A percentile compares a stretch with the other conserved stretches of the same genome.
Conservation (phyloP, 2,888 invertebrate genomes). For the Caenorhabditis uteleia region DNA sequence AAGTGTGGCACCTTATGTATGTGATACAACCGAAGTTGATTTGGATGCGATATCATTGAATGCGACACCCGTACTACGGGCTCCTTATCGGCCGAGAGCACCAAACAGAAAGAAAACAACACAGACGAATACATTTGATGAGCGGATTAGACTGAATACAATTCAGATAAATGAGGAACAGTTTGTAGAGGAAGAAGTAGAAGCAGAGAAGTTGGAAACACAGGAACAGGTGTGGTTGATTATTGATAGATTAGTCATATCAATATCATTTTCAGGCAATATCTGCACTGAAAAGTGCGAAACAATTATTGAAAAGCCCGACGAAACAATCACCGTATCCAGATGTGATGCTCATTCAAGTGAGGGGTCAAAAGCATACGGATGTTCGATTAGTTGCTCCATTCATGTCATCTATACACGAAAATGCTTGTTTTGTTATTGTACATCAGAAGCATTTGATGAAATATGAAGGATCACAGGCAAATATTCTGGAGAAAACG, state of each 20-base stretch:
- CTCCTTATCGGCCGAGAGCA: conserved; percentile 29
- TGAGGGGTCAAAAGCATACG: conserved; percentile 47
- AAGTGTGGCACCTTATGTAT: not conserved
- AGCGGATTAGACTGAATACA: conserved; percentile 13
- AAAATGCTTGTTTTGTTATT: conserved; percentile 51
- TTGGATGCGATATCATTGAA: conserved; percentile 25
- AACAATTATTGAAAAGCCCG: conserved; percentile 32
- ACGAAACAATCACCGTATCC: conserved; percentile 53
- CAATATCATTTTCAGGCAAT: too few species aligned
- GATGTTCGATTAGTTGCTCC: conserved; percentile 59
- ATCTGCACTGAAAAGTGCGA: conserved; percentile 22
- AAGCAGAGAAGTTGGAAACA: conserved; percentile 27
- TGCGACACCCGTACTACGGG: conserved; percentile 19
- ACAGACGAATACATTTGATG: conserved; percentile 5
- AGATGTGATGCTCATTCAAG: conserved; percentile 56
- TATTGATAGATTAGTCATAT: too few species aligned
- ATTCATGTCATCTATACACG: conserved; percentile 33
- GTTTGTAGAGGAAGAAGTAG: conserved; percentile 20
- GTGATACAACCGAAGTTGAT: conserved; percentile 7
- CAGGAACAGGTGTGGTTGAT: too few species aligned
- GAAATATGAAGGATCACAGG: conserved; percentile 53
- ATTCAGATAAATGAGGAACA: conserved; percentile 18
- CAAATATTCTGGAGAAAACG: conserved; percentile 54
- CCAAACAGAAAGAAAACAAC: conserved; percentile 15
- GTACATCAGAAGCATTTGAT: conserved; percentile 49